Conservation (phyloP, 2,797 vertebrate species). For the Alcedo atthis region DNA sequence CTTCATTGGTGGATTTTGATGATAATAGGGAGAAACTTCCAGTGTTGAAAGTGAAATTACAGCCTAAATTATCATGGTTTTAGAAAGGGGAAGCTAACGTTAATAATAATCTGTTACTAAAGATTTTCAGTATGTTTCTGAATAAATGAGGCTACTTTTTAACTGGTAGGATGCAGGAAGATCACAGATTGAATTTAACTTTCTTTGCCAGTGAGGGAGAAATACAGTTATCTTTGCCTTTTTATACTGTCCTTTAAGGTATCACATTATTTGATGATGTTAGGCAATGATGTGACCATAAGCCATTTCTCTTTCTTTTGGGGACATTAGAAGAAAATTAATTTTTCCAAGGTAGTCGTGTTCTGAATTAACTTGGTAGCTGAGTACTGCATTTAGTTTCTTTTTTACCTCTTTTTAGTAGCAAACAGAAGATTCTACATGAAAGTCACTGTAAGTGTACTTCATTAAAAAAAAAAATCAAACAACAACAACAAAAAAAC, state of each 20-base stretch:
- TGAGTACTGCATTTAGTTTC: not conserved
- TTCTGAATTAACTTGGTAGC: not conserved
- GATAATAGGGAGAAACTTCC: constrained; percentile 49
- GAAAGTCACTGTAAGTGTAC: not conserved
- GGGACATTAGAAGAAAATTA: not conserved
- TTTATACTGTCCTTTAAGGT: not conserved
- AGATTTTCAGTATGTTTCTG: not conserved
- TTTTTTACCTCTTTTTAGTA: not conserved
- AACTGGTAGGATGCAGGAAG: not conserved
- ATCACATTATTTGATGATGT: not conserved
- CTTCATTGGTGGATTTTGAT: constrained; percentile 52
- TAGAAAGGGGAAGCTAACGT: constrained; percentile 18
- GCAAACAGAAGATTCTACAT: not conserved
- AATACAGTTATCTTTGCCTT: not conserved
- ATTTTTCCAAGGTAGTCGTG: not conserved
- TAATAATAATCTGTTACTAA: constrained; percentile 6
- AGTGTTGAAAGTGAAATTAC: constrained; percentile 47
- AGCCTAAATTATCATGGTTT: constrained; percentile 56
- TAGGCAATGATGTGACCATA: not conserved
- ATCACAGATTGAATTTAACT: not conserved
- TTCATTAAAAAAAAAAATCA: not conserved
- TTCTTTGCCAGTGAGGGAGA: not conserved
- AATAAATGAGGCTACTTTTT: constrained; percentile 10
- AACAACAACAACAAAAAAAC: not conserved
- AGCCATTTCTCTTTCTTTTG: not conserved